Evolutionary conservation across 2,888 invertebrate species (phyloP), one percentile per base, ranked within the genome.

Genomic region (Ptychoptera contaminata): DNA sequence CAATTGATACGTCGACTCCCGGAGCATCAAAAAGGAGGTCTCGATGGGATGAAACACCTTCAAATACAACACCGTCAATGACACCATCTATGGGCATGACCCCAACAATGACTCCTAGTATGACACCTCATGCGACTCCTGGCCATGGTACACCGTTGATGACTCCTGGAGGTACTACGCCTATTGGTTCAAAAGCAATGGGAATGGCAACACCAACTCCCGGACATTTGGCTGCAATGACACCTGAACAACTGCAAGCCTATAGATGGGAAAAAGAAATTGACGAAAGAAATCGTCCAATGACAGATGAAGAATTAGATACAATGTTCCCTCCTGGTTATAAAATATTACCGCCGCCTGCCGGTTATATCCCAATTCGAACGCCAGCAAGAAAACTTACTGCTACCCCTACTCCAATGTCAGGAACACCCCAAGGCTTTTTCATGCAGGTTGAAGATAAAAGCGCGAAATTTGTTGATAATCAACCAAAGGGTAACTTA

Each of bases 201-300:
- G 92, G 82, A 0, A 84, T 99, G 83, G 91, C 93, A 2, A 99
- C 98, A 1, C 98, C 98, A 0, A 92, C 94, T 0, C 94, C 97
- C 0, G 87, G 91, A 14, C 94, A 96, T 57, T 71, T 96, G 49
- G 84, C 94, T 49, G 87, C 93, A 11, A 98, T 98, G 97, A 99
- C 98, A 0, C 98, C 98, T 0, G 98, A 99, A 63, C 98, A 98
- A 63, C 69, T 97, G 50, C 97, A 98, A 66, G 93, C 94, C 0
- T 96, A 91, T 63, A 80, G 94, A 29, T 94, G 94, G 94, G 96
- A 97, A 66, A 80, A 92, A 56, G 98, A 98, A 68, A 96, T 98
- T 47, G 98, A 99, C 58, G 97, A 98, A 62, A 74, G 98, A 47
- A 98, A 98, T 65, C 72, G 96, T 51, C 96, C 96, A 0, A 79